Percentiles rank a stretch among this genome's conserved stretches.
Conservation (phyloP, 2,797 vertebrate species). For the Sitta carolinensis region DNA sequence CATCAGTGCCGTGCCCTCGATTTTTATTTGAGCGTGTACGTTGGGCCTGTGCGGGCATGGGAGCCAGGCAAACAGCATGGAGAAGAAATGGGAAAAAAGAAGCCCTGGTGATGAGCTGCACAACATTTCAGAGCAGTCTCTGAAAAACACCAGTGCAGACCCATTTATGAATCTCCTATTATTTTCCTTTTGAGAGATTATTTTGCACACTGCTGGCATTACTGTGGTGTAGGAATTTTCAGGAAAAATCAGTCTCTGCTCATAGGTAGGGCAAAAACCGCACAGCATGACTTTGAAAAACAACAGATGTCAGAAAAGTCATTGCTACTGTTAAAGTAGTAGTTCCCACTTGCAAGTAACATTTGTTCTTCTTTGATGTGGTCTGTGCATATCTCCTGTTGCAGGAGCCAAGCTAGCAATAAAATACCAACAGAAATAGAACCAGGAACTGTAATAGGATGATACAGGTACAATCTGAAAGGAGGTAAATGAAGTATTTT, state of each 20-base stretch:
- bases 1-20: neutral
- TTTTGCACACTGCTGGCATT: neutral
- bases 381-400: neutral
- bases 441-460: neutral
- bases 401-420: neutral
- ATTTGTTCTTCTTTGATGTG: constrained; percentile 23
- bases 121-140: neutral
- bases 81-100: neutral
- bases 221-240: neutral
- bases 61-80: neutral
- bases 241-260: neutral
- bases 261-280: neutral
- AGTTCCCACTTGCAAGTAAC: constrained; percentile 16
- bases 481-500: constrained; percentile 45
- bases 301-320: constrained; percentile 20
- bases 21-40: neutral
- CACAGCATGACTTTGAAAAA: neutral
- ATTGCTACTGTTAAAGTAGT: neutral
- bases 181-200: neutral
- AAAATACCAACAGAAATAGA: neutral
- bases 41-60: neutral
- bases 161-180: neutral
- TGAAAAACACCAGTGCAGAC: neutral
- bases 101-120: neutral
- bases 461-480: constrained; percentile 20